Evolutionary conservation across 2,113 vertebrate genomes (phyloP).

Genomic region (Tragelaphus strepsiceros): DNA sequence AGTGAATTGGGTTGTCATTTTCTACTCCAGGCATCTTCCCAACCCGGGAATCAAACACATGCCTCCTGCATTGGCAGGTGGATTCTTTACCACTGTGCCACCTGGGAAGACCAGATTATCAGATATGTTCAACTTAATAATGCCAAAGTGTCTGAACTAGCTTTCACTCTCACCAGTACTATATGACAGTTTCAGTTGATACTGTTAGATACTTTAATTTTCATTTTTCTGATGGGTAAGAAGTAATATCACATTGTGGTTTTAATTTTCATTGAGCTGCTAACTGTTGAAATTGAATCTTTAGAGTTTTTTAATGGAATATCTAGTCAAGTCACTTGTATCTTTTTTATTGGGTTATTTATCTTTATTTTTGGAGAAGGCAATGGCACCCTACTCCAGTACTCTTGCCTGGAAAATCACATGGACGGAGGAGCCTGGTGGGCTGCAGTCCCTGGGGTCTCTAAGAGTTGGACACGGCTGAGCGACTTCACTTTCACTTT

Average conservation of each 20-base stretch:
- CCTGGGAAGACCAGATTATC: not conserved
- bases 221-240: not conserved
- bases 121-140: too few relatives aligned
- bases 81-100: not conserved
- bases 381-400: too few relatives aligned
- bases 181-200: not conserved
- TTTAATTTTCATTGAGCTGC: not conserved
- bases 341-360: not conserved
- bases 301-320: not conserved
- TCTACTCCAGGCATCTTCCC: not conserved
- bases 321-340: not conserved
- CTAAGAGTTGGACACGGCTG: too few relatives aligned
- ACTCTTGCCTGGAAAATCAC: too few relatives aligned
- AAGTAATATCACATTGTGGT: not conserved
- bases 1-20: not conserved
- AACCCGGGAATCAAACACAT: rapidly evolving
- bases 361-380: not conserved
- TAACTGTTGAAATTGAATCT: not conserved
- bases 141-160: not conserved
- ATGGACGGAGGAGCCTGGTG: too few relatives aligned
- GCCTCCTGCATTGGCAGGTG: not conserved
- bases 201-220: not conserved
- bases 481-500: too few relatives aligned
- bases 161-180: too few relatives aligned
- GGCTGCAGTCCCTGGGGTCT: too few relatives aligned